Evolutionary conservation across 1,140 invertebrate genomes (phyloP).

Genomic region (Paracyclopina nana): DNA sequence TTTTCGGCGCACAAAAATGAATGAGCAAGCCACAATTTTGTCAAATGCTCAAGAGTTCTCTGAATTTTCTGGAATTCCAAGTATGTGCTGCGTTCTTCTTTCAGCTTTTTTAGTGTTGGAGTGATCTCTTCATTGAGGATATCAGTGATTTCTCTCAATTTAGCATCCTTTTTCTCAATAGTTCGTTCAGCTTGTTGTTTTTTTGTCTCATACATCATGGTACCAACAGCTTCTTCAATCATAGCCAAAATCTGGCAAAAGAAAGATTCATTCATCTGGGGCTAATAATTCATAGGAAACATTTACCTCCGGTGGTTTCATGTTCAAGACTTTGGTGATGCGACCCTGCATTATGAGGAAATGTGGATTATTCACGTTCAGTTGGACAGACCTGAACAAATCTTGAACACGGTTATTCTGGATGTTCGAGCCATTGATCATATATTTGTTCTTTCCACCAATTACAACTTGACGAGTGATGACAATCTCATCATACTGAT

Average conservation of each 20-base stretch:
- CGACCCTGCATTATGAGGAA: slow-evolving; percentile 99
- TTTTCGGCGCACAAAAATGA: slow-evolving; percentile 39
- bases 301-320: slow-evolving; percentile 89
- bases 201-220: slow-evolving; percentile 87
- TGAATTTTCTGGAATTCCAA: slow-evolving; percentile 69
- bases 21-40: slow-evolving; percentile 51
- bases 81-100: slow-evolving; percentile 61
- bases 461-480: slow-evolving; percentile 63
- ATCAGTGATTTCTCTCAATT: slow-evolving; percentile 61
- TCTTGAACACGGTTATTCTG: slow-evolving; percentile 75
- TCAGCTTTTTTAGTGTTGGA: slow-evolving; percentile 65
- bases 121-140: slow-evolving; percentile 67
- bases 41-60: slow-evolving; percentile 65
- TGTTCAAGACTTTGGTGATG: slow-evolving; percentile 96
- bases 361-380: slow-evolving; percentile 98
- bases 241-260: slow-evolving; percentile 87
- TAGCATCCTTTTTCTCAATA: slow-evolving; percentile 83
- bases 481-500: slow-evolving; percentile 73
- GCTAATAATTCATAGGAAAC: no score
- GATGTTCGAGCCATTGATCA: slow-evolving; percentile 81
- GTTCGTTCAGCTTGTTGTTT: slow-evolving; percentile 65
- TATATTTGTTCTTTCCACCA: slow-evolving; percentile 59
- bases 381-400: slow-evolving; percentile 82
- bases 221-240: slow-evolving; percentile 98
- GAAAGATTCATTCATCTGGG: no score